A percentile compares a stretch with the other conserved stretches of the same genome.
Evolutionary conservation across 2,113 vertebrate species (phyloP).

Genomic region (Micromys minutus): DNA sequence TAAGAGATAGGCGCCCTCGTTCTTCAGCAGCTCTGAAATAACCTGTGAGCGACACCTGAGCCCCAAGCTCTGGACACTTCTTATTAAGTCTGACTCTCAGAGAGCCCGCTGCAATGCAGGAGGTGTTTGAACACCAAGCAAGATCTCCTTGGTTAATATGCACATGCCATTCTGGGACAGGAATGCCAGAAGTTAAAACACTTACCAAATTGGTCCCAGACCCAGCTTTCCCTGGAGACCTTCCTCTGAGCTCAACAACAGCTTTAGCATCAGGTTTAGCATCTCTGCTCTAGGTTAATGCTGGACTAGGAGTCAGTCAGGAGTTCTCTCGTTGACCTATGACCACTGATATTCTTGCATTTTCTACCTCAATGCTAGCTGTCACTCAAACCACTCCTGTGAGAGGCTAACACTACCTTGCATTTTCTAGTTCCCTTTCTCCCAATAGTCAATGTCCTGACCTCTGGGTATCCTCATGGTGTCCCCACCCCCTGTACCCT

Average conservation of each 20-base stretch:
- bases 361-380: background rate
- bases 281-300: background rate
- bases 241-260: background rate
- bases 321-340: background rate
- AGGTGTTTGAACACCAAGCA: background rate
- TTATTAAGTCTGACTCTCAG: conserved; percentile 12
- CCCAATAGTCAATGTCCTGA: background rate
- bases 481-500: no score
- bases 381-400: background rate
- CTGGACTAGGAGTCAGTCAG: background rate
- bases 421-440: background rate
- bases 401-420: background rate
- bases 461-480: no score
- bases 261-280: background rate
- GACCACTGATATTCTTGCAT: background rate
- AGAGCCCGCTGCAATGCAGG: background rate
- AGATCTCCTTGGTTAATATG: background rate
- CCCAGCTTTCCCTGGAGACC: background rate
- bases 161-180: background rate
- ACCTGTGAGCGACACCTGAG: background rate
- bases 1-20: background rate
- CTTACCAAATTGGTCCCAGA: background rate
- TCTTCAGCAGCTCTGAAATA: conserved; percentile 47
- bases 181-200: background rate
- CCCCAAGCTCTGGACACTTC: background rate